A percentile compares a stretch with the other conserved stretches of the same genome.
These are phyloP conservation scores for Scelioninae gen. 2 DNA, from an alignment of 2,888 invertebrate genomes.

Conservation along the genomic window DNA sequence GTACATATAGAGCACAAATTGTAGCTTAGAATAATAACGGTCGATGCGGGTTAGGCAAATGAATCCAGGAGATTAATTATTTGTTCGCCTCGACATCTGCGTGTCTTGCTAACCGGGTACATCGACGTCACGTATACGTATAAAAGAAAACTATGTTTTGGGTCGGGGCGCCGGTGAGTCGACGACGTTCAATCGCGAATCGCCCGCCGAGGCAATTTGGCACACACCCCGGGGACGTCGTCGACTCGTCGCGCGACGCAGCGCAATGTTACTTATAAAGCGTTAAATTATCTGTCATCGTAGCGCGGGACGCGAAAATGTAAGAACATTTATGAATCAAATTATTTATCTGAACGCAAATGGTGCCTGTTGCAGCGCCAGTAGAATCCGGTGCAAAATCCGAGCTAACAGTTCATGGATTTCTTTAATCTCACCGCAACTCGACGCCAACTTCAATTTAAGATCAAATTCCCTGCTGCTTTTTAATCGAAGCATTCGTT, in stretches of 20 bases:
- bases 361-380: background rate
- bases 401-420: no score
- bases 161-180: no score
- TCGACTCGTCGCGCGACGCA: conserved; percentile 19
- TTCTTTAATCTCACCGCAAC: no score
- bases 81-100: no score
- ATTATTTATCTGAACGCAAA: conserved; percentile 26
- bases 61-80: conserved; percentile 45
- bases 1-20: conserved; percentile 71
- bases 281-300: conserved; percentile 6
- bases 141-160: no score
- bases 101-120: no score
- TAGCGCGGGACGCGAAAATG: conserved; percentile 30
- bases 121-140: no score
- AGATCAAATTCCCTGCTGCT: no score
- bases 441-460: no score
- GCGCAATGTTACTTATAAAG: conserved; percentile 30
- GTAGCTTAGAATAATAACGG: conserved; percentile 65
- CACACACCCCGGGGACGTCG: background rate
- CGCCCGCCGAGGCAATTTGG: no score
- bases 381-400: background rate
- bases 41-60: conserved; percentile 61
- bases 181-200: no score
- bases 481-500: no score
- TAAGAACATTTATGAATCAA: conserved; percentile 15